phyloP scores from a whole-genome alignment of 23 tunicate species.

The Styela plicata region DNA sequence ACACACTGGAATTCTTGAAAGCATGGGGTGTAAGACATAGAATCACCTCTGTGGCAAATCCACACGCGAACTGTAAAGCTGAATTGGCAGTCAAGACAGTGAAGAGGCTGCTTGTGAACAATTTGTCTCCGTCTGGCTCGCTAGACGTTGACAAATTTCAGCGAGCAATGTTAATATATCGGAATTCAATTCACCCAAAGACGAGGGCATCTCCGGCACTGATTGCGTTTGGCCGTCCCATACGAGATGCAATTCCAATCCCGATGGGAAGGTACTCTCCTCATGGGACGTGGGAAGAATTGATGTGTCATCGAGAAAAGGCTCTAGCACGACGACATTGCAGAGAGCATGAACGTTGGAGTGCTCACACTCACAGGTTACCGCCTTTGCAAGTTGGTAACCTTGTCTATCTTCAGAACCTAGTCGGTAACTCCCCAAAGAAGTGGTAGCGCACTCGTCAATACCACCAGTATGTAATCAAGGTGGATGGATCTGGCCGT shows the following conservation, averaged over 20 bases:
- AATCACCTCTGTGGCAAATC: background rate
- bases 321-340: background rate
- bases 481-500: background rate
- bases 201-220: background rate
- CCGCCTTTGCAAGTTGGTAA: background rate
- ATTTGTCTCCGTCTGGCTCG: background rate
- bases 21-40: constrained; percentile 10
- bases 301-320: background rate
- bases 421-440: background rate
- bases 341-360: background rate
- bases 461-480: background rate
- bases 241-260: background rate
- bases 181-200: background rate
- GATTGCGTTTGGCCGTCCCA: background rate
- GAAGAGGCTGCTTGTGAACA: background rate
- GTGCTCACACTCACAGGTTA: background rate
- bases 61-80: background rate
- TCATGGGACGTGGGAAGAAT: background rate
- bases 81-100: background rate
- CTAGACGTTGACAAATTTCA: background rate
- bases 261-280: background rate
- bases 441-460: background rate
- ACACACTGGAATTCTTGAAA: constrained; percentile 12
- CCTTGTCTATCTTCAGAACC: background rate
- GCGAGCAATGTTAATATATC: background rate